Base-by-base conservation (phyloP, 2,888 invertebrate genomes). In the Diplazon laetatorius region DNA sequence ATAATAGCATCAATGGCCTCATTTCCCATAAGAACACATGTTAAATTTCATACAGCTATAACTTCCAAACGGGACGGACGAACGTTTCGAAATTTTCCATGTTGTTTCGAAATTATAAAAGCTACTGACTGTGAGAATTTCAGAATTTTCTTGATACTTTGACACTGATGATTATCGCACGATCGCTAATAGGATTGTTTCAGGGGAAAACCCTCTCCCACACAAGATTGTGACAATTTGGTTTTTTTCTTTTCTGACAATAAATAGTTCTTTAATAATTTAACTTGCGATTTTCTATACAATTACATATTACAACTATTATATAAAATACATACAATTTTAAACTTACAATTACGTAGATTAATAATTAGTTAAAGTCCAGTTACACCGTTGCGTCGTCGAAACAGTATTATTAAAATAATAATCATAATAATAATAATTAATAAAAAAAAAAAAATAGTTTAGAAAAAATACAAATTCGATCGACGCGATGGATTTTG, bases 251-350 rank as follows among this genome's bases (percentile, higher is more conserved):
- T 75, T 77, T 20, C 82, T 82, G 81, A 83, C 87, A 89, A 89
- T 89, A 89, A 89, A 89, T 89, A 89, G 83, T 86, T 85, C 82
- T 89, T 88, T 88, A 90, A 90, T 90, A 89, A 90, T 87, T 89
- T 89, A 89, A 87, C 86, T 89, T 83, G 78, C 85, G 76, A 73
- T 83, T n/a, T 81, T 80, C 80, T 86, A 84, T 86, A 85, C 68
- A 78, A 78, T 71, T 80, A 80, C 86, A 86, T n/a, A n/a, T 83
- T 73, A 65, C 80, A 83, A 74, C 78, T 76, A 82, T 82, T 80
- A 85, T 86, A 86, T 82, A 87, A 87, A 86, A 85, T 84, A 85
- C 84, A 84, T 82, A 73, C 57, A 81, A 75, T 76, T 81, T 62
- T 20, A 62, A 57, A 65, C 25, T 66, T 63, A 60, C 12, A 55